Base-by-base conservation (phyloP, 2,113 vertebrate species). In the Pluvianellus socialis region DNA sequence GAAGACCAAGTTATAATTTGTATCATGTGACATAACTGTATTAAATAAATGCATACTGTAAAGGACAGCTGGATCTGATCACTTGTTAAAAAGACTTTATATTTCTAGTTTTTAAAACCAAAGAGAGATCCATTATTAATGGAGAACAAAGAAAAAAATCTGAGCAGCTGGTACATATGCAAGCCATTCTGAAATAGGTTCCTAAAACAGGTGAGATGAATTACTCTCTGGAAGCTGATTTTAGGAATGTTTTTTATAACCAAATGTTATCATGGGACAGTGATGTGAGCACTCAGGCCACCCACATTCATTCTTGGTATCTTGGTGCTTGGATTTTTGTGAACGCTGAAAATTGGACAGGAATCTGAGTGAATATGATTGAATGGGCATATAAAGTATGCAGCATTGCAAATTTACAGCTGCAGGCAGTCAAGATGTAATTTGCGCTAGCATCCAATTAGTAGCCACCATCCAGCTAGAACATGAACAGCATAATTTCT, bases 391-490 rank as follows among this genome's bases (percentile, higher is more conserved):
- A 80, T 77, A 58, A 79, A 88, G 61, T 20, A 49, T 26, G 68
- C 86, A 92, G 92, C 76, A 68, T 33, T 91, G 90, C 95, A 94
- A 84, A 92, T 56, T 72, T 90, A 80, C 92, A 96, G 94, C 92
- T 96, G 96, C 95, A 96, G 92, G 92, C 96, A 92, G 85, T 44
- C 94, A 84, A 59, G 38, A 81, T 74, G 73, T 32, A 80, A 95
- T 92, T 92, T 86, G 86, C 0, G 2, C 85, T 83, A 72, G 63
- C 82, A 93, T 71, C 67, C 95, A 90, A 88, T 95, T 86, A 93
- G 86, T 16, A 94, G 67, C 79, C 92, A 92, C 76, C 88, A 93
- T 71, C 67, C 79, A 97, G 75, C 79, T 71, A 67, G 79, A 91
- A 56, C 92, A 63, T 2, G 86, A 90, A 22, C 82, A 62, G 82